phyloP scores from a whole-genome alignment of 2,113 vertebrate genomes.

The Oceanites oceanicus region DNA sequence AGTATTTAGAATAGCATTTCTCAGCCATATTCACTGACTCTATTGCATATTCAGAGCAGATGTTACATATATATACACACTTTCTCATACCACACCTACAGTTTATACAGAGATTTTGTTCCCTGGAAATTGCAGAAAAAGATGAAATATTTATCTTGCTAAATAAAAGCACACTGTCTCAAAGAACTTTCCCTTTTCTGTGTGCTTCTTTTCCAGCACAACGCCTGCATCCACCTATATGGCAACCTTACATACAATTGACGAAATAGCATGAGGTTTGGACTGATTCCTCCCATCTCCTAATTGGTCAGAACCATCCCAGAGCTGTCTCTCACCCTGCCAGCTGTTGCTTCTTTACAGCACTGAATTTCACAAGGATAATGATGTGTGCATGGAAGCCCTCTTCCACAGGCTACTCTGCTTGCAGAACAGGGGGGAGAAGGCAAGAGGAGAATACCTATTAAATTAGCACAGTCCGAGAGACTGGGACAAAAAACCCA shows the following conservation, averaged over 20 bases:
- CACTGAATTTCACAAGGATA: background rate
- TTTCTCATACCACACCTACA: background rate
- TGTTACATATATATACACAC: rapidly evolving
- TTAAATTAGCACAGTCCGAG: background rate
- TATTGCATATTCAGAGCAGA: background rate
- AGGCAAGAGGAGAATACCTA: background rate
- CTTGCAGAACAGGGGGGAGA: background rate
- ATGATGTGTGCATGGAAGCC: rapidly evolving
- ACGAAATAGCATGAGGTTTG: rapidly evolving
- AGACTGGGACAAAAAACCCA: background rate
- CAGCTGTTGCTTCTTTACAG: background rate
- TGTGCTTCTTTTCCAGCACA: background rate
- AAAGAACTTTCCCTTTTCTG: background rate
- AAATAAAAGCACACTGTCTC: background rate
- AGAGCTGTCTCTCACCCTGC: background rate
- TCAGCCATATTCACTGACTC: background rate
- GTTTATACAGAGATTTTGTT: background rate
- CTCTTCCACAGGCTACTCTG: too few relatives aligned
- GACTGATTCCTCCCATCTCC: background rate
- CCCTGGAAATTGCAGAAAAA: background rate
- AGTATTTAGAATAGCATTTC: background rate
- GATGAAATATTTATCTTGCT: background rate
- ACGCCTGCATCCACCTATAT: rapidly evolving
- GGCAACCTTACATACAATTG: background rate
- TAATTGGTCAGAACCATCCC: rapidly evolving